A percentile compares a stretch with the other conserved stretches of the same genome.
Evolutionary conservation across 1,140 invertebrate species (phyloP).

Genomic region (Portunus trituberculatus): DNA sequence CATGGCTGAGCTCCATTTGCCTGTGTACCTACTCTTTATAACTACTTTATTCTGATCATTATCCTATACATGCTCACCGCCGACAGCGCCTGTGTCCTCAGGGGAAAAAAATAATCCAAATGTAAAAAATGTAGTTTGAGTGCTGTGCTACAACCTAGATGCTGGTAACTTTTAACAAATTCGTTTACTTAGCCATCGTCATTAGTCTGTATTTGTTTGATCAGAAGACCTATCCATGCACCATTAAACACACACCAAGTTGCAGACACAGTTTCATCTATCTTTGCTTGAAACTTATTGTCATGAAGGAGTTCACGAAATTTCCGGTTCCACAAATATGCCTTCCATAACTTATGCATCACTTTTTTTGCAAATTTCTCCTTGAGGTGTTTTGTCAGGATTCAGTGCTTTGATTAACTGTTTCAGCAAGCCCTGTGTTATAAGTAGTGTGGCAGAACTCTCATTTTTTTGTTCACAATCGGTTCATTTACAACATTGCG

Average conservation of each 20-base stretch:
- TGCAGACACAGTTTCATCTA: slow-evolving; percentile 43
- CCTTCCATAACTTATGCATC: slow-evolving; percentile 76
- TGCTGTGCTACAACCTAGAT: slow-evolving; percentile 72
- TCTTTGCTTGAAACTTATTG: slow-evolving; percentile 55
- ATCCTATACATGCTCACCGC: slow-evolving; percentile 78
- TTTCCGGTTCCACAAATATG: no score
- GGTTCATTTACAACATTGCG: slow-evolving; percentile 27
- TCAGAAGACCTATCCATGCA: slow-evolving; percentile 33
- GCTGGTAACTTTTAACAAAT: slow-evolving; percentile 52
- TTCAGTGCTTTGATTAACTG: slow-evolving; percentile 79
- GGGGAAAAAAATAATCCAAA: slow-evolving; percentile 70
- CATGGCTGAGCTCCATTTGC: slow-evolving; percentile 74
- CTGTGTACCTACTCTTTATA: slow-evolving; percentile 78
- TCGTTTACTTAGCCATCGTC: slow-evolving; percentile 44
- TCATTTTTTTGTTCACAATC: no score
- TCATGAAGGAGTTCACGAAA: slow-evolving; percentile 39
- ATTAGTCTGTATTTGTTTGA: slow-evolving; percentile 56
- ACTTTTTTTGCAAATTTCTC: slow-evolving; percentile 70
- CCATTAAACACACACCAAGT: slow-evolving; percentile 65
- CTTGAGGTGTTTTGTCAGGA: slow-evolving; percentile 79
- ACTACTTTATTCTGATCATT: slow-evolving; percentile 77
- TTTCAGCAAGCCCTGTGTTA: background rate
- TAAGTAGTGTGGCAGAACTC: no score
- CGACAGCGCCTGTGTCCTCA: slow-evolving; percentile 75
- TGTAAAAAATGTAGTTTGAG: slow-evolving; percentile 69